Percentiles rank a stretch among this genome's conserved stretches.
Conservation (phyloP, 2,113 vertebrate genomes). For the Thomomys bottae region DNA sequence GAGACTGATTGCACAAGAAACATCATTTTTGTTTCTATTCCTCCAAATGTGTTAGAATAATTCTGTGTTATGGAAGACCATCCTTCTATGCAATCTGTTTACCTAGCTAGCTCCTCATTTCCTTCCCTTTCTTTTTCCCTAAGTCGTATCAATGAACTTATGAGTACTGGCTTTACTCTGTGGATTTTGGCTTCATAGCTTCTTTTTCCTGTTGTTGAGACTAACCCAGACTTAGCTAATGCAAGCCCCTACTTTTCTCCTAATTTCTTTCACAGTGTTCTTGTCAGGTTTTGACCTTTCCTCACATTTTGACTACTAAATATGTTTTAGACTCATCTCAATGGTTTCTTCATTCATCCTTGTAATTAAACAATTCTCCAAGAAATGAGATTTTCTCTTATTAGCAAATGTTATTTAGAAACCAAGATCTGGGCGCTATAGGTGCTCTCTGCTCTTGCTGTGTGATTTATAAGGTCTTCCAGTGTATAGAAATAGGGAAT, state of each 20-base stretch:
- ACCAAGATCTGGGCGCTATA: neutral
- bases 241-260: neutral
- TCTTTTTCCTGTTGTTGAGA: neutral
- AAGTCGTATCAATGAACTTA: neutral
- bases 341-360: neutral
- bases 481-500: neutral
- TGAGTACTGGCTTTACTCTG: neutral
- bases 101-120: rapidly evolving
- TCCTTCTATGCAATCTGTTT: neutral
- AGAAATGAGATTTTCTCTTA: neutral
- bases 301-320: neutral
- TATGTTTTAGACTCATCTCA: neutral
- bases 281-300: neutral
- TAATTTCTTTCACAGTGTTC: neutral
- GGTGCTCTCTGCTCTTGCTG: neutral
- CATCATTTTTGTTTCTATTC: neutral
- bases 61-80: neutral
- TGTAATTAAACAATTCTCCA: neutral
- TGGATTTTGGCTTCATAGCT: neutral
- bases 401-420: constrained; percentile 34
- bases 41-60: neutral
- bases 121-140: no score
- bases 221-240: neutral
- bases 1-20: neutral
- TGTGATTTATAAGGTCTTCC: neutral